These are phyloP conservation scores for Stichopus horrens DNA, from an alignment of 53 echinoderm and acorn worm species.

Conservation along the genomic window DNA sequence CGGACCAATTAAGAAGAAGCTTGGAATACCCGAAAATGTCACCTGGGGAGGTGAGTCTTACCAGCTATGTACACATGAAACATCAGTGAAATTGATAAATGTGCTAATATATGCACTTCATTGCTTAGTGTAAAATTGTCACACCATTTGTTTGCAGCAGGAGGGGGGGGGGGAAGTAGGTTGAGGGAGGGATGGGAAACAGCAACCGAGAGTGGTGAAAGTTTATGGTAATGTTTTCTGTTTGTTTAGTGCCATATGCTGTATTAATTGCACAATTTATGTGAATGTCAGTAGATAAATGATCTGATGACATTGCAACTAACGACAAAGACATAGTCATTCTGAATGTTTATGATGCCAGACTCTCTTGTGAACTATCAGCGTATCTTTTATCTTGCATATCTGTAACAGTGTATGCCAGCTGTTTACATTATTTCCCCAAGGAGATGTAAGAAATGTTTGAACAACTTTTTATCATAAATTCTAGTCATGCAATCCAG, in stretches of 20 bases:
- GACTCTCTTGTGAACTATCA: too few species aligned
- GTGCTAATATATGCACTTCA: background rate
- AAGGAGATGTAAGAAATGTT: too few species aligned
- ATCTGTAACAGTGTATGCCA: too few species aligned
- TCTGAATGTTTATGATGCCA: too few species aligned
- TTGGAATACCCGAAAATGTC: slow-evolving; percentile 82
- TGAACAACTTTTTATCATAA: background rate
- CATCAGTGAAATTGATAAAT: background rate
- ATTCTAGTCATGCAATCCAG: background rate
- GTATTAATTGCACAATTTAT: too few species aligned
- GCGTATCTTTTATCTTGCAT: too few species aligned
- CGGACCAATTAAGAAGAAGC: slow-evolving; percentile 94
- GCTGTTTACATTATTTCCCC: too few species aligned
- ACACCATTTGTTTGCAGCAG: background rate
- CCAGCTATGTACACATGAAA: background rate
- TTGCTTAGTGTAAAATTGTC: background rate
- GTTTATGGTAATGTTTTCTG: too few species aligned
- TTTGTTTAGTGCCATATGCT: too few species aligned
- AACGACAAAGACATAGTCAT: too few species aligned
- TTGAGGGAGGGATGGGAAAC: background rate
- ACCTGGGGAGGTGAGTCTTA: slow-evolving; percentile 82
- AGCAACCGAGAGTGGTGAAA: background rate
- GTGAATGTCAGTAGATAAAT: too few species aligned
- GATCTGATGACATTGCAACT: too few species aligned
- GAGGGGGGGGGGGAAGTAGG: background rate